Evolutionary conservation across 2,888 invertebrate genomes (phyloP), one percentile per base, ranked within the genome.

Genomic region (Lomographa bimaculata): DNA sequence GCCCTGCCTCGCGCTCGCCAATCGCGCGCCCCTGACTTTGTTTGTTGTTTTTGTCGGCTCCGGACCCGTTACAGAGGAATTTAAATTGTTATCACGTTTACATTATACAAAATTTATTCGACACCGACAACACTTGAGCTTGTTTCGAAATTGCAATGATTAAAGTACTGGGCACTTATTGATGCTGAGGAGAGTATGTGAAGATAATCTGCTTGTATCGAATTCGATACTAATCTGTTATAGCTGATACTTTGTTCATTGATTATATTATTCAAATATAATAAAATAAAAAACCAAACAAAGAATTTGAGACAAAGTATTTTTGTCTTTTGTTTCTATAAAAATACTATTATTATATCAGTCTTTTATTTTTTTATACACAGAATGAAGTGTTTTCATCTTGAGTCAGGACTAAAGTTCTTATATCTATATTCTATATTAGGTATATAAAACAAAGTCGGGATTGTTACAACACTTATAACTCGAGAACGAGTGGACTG

Each of bases 21-120:
- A 85, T 85, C 58, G 72, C 72, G 60, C 43, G 58, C 54, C 64
- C 49, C 57, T 48, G 52, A 65, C 70, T 83, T 80, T 85, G 89
- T 86, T 87, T 87, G 87, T 89, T 86, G 89, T 86, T 87, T 87
- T 89, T 83, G 87, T 85, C 86, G 85, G 85, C 82, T 74, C 71
- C 70, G 71, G 82, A 76, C 85, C 87, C 85, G 86, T 86, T 84
- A 84, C 82, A 82, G 80, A 87, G 83, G 87, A 87, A 89, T 87
- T 87, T 86, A 87, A 87, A 89, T 87, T 89, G 89, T 87, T 87
- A 89, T 87, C 87, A 89, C 87, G 86, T 87, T 87, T 86, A 87
- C 87, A 87, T 89, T 87, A 86, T 85, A 87, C 86, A 75, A 82
- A 87, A 89, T 86, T 86, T 86, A 87, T 87, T 87, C 89, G 85